phyloP scores from a whole-genome alignment of 2,888 invertebrate species.

The Nebria brevicollis region DNA sequence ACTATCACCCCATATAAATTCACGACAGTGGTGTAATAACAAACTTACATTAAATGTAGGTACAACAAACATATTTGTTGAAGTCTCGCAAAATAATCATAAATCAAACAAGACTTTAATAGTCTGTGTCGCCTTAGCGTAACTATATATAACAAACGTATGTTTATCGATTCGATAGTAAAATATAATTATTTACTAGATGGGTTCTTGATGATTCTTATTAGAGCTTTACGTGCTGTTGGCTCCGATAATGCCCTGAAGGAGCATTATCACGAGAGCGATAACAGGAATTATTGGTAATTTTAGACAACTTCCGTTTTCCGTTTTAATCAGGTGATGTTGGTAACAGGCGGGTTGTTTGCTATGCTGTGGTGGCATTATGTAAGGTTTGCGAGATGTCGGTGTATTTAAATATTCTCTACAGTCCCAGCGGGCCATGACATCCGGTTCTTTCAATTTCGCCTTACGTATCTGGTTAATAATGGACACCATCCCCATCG shows the following conservation, averaged over 20 bases:
- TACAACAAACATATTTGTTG: no score
- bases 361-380: background rate
- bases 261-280: background rate
- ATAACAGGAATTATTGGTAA: background rate
- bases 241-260: background rate
- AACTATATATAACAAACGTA: background rate
- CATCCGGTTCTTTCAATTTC: constrained; percentile 22
- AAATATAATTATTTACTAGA: constrained; percentile 1
- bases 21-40: no score
- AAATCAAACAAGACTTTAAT: background rate
- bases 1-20: no score
- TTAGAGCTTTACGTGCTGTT: background rate
- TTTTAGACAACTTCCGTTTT: background rate
- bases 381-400: background rate
- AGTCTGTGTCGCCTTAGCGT: background rate
- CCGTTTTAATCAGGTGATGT: background rate
- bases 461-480: constrained; percentile 13
- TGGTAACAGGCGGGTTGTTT: no score
- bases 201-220: background rate
- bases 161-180: background rate
- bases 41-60: no score
- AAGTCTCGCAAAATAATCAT: no score
- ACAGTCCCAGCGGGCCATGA: constrained; percentile 7
- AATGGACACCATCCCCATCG: constrained; percentile 14
- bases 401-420: background rate